phyloP scores from a whole-genome alignment of 2,888 invertebrate species.

The Mythimna albipuncta region DNA sequence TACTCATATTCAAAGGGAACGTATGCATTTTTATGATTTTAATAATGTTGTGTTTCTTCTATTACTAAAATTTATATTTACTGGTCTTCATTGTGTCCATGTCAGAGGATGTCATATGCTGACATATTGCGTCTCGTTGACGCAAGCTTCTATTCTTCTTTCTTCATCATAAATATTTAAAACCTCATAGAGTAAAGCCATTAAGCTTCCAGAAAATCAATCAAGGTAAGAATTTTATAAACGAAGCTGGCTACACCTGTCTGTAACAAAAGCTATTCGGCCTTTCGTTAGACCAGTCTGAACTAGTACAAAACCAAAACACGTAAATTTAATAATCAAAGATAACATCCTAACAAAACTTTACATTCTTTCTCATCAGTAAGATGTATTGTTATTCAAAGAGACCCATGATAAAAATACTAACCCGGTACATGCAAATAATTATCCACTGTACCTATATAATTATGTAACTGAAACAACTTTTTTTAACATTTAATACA shows the following conservation, averaged over 20 bases:
- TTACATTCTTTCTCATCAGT: not conserved
- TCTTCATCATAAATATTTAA: constrained; percentile 46
- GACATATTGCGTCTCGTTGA: constrained; percentile 52
- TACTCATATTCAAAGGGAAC: constrained; percentile 69
- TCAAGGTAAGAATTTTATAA: not conserved
- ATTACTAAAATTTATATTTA: constrained; percentile 64
- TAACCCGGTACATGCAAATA: not conserved
- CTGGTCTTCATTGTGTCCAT: constrained; percentile 70
- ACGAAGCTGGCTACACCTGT: not conserved
- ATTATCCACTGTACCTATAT: not conserved
- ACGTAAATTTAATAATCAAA: not conserved
- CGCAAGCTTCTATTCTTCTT: constrained; percentile 36
- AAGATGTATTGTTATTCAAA: not conserved
- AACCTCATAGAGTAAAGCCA: not conserved
- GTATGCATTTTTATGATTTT: constrained; percentile 80
- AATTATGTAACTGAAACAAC: constrained; percentile 6
- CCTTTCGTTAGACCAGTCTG: not conserved
- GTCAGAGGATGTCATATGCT: constrained; percentile 50
- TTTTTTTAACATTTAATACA: constrained; percentile 10
- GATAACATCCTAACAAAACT: not conserved
- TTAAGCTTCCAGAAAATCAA: not conserved
- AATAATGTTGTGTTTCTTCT: constrained; percentile 30
- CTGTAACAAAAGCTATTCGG: not conserved
- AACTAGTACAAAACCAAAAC: not conserved
- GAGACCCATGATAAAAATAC: not conserved